phyloP scores from a whole-genome alignment of 1,140 invertebrate species.

The Rhagoletis zephyria region DNA sequence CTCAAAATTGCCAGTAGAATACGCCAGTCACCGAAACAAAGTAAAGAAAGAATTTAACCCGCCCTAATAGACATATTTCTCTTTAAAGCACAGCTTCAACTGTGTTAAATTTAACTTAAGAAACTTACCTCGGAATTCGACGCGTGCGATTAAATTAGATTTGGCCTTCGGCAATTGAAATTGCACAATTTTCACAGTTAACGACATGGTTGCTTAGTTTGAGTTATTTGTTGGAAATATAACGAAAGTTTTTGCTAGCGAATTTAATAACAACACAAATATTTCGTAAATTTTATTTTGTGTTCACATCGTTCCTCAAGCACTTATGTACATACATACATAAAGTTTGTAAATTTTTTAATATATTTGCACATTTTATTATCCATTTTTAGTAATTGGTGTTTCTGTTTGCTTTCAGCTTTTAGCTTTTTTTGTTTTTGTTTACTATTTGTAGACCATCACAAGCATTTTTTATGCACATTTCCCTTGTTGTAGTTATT shows the following conservation, averaged over 20 bases:
- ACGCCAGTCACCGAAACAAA: too few species aligned
- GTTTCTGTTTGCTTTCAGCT: not conserved
- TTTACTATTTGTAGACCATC: not conserved
- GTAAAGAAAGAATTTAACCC: too few species aligned
- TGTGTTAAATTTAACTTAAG: too few species aligned
- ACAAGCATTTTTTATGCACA: not conserved
- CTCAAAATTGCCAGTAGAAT: too few species aligned
- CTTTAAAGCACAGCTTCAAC: too few species aligned
- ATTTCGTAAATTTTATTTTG: too few species aligned
- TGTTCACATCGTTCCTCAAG: too few species aligned
- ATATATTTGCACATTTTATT: not conserved
- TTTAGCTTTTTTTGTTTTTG: too few species aligned
- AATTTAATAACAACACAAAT: too few species aligned
- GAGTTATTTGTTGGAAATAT: not conserved
- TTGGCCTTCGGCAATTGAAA: conserved; percentile 79
- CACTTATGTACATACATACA: not conserved
- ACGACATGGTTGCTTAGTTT: conserved; percentile 75
- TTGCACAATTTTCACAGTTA: conserved; percentile 78
- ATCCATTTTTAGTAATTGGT: not conserved
- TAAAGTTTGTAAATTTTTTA: not conserved
- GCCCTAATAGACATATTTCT: too few species aligned
- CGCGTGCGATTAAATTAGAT: conserved; percentile 78
- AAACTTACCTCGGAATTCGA: conserved; percentile 79
- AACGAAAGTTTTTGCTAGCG: too few species aligned
- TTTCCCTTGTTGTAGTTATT: conserved; percentile 46